These are phyloP conservation scores for Nephrocerus scutellatus DNA, from an alignment of 2,888 invertebrate species.

Conservation along the genomic window DNA sequence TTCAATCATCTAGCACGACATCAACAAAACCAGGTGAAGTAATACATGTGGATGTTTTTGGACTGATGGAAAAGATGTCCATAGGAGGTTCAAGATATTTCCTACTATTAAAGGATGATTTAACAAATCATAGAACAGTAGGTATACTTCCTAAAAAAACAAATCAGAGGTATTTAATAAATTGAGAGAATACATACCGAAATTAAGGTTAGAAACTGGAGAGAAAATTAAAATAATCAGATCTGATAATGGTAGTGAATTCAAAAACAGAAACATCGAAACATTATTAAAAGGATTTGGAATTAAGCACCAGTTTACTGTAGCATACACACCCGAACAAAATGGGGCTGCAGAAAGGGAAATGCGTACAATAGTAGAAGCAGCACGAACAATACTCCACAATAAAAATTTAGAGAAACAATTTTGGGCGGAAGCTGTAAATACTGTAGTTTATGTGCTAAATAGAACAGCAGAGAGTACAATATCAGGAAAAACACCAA, in stretches of 20 bases:
- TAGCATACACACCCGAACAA: slow-evolving; percentile 35
- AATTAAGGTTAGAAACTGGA: slow-evolving; percentile 19
- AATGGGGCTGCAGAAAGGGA: slow-evolving; percentile 36
- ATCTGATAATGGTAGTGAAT: slow-evolving; percentile 29
- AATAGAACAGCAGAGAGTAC: slow-evolving; percentile 30
- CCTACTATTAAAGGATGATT: too few species aligned
- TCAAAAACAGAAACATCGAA: slow-evolving; percentile 21
- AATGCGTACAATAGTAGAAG: slow-evolving; percentile 34
- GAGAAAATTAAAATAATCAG: slow-evolving; percentile 21
- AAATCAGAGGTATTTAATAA: slow-evolving; percentile 1
- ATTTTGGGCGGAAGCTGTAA: slow-evolving; percentile 40
- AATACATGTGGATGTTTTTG: too few species aligned
- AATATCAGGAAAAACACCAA: slow-evolving; percentile 24
- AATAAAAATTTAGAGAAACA: slow-evolving; percentile 20
- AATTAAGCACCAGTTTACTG: slow-evolving; percentile 25
- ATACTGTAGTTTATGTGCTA: slow-evolving; percentile 33
- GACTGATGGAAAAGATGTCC: too few species aligned
- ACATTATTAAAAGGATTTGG: too few species aligned
- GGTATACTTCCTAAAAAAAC: slow-evolving; percentile 6
- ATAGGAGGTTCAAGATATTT: too few species aligned
- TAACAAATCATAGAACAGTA: too few species aligned
- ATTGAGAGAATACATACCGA: slow-evolving; percentile 4
- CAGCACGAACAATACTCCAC: slow-evolving; percentile 26
- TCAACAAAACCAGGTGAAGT: too few species aligned
- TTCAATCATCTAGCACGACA: too few species aligned